These are phyloP conservation scores for Ceratina japonica DNA, from an alignment of 1,140 invertebrate genomes.

Conservation along the genomic window DNA sequence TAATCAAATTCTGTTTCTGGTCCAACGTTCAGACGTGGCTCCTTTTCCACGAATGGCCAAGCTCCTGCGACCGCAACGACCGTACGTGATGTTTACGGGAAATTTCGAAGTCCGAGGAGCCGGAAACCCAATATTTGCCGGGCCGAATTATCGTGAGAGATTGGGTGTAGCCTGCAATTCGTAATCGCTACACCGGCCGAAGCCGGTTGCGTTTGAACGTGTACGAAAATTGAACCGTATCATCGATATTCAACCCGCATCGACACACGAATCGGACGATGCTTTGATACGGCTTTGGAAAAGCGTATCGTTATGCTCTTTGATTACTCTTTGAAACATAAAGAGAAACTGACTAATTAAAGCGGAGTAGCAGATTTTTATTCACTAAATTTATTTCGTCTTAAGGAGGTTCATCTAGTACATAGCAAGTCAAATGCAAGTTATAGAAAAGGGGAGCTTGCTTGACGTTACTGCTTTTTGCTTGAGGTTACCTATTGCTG, in stretches of 20 bases:
- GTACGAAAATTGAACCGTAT: conserved; percentile 36
- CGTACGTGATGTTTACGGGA: conserved; percentile 2
- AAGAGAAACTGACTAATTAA: neutral
- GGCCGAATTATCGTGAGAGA: conserved; percentile 5
- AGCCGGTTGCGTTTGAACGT: too few species aligned
- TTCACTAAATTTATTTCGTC: too few species aligned
- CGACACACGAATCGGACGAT: neutral
- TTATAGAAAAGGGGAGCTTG: too few species aligned
- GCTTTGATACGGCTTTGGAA: neutral
- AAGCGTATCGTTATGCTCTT: neutral
- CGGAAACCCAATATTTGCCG: conserved; percentile 2
- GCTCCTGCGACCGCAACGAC: too few species aligned
- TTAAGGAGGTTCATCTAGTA: too few species aligned
- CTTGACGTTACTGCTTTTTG: too few species aligned
- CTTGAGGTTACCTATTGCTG: too few species aligned
- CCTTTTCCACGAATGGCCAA: neutral
- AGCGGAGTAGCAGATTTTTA: too few species aligned
- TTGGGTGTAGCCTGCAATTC: neutral
- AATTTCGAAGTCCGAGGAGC: conserved; percentile 32
- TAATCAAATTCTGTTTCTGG: conserved; percentile 47
- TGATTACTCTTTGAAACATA: neutral
- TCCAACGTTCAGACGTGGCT: neutral
- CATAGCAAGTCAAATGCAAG: too few species aligned
- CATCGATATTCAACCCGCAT: neutral
- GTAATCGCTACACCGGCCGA: neutral